Evolutionary conservation across 2,797 vertebrate genomes (phyloP), one percentile per base, ranked within the genome.

Genomic region (Ibycter americanus): DNA sequence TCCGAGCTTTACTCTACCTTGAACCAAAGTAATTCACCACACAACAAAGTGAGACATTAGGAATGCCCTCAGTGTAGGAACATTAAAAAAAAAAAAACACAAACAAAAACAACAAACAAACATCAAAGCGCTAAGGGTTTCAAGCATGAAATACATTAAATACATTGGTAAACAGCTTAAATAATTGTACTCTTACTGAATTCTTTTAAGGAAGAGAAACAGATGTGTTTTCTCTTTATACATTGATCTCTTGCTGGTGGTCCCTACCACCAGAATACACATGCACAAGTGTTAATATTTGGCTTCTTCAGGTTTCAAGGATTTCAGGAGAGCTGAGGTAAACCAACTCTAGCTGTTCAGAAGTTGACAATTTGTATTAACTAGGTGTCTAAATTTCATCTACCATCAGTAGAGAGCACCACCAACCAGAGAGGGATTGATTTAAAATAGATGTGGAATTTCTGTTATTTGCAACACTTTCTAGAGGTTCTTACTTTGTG

Each of bases 21-120:
- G 26, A 81, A 54, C 5, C 6, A 55, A 66, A 90, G 44, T 51
- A 86, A 71, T 40, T 42, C 40, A 42, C 25, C 42, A 61, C 12
- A 63, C 4, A 38, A 70, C 9, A 66, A 86, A 66, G 23, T 54
- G 22, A 42, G 68, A 44, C 4, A 42, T 49, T 77, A 59, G 9
- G 34, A 71, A 63, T 25, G 27, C 0, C 22, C 5, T 77, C 46
- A 51, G 7, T 66, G 12, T 23, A 78, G 20, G 8, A 38, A 68
- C 4, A 77, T 32, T 6, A 8, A 58, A 61, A 34, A 67, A n/a
- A 42, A 42, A 0, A 1, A 2, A 47, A 3, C 44, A 56, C 65
- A 58, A 52, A 2, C 0, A 3, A 31, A 22, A 4, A 44, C 5
- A 44, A 44, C 8, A 25, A 47, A 4, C 12, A 58, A 68, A 38